Conservation (phyloP, 2,797 vertebrate species). For the Nyctalus aviator region DNA sequence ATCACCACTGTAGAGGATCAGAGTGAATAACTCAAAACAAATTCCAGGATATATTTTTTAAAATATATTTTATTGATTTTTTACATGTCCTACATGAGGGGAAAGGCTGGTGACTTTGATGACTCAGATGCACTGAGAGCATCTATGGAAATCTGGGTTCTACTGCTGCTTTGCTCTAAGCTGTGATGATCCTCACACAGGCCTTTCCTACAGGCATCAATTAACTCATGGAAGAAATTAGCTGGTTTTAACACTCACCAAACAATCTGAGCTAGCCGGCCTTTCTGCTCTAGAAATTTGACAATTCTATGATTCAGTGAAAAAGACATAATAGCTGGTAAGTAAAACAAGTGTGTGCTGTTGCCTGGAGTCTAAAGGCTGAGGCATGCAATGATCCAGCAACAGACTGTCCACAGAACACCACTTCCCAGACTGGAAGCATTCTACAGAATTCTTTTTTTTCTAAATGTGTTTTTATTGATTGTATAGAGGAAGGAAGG, state of each 20-base stretch:
- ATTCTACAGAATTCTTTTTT: neutral
- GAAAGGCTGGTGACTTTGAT: neutral
- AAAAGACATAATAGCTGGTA: neutral
- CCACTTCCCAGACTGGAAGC: neutral
- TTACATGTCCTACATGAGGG: neutral
- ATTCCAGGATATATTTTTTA: neutral
- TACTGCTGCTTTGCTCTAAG: neutral
- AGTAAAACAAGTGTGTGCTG: neutral
- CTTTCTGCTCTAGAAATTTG: neutral
- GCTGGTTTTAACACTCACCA: neutral
- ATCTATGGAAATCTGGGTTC: neutral
- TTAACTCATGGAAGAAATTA: neutral
- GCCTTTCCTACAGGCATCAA: neutral
- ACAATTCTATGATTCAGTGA: conserved; percentile 16
- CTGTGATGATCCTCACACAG: neutral
- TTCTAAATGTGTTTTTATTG: no score
- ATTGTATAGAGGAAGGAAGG: no score
- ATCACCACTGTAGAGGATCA: neutral
- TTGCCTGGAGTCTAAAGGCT: neutral
- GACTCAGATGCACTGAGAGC: neutral
- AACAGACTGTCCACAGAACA: neutral
- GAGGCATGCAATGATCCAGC: neutral
- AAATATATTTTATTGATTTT: no score
- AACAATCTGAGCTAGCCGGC: neutral
- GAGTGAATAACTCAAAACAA: neutral